Percentiles rank a stretch among this genome's conserved stretches.
These are phyloP conservation scores for Leucoraja ocellata DNA, from an alignment of 2,797 vertebrate species.

Conservation along the genomic window DNA sequence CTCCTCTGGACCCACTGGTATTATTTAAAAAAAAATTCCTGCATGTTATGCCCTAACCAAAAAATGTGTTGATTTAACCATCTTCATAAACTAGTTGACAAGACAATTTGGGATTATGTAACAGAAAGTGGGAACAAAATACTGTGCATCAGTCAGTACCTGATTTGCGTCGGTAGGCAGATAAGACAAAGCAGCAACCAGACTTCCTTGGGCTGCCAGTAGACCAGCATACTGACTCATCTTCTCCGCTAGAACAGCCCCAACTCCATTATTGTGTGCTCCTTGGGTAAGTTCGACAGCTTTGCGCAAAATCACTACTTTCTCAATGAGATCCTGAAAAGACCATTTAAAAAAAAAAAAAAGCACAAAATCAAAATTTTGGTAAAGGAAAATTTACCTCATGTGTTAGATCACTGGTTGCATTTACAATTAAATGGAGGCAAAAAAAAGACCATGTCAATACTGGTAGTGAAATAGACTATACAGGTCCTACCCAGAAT, in stretches of 20 bases:
- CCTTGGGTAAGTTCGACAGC: constrained; percentile 74
- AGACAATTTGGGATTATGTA: neutral
- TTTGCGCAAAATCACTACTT: constrained; percentile 79
- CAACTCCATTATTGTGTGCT: constrained; percentile 60
- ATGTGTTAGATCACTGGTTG: neutral
- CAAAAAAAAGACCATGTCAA: neutral
- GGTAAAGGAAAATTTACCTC: neutral
- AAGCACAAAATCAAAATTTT: neutral
- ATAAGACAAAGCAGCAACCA: constrained; percentile 81
- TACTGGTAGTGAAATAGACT: neutral
- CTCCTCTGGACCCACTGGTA: neutral
- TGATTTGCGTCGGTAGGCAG: constrained; percentile 75
- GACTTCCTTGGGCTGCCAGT: constrained; percentile 84
- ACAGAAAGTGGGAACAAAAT: neutral
- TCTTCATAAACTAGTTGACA: neutral
- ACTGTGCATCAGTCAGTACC: constrained; percentile 52
- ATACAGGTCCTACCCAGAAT: neutral
- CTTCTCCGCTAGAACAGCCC: constrained; percentile 75
- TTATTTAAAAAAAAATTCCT: neutral
- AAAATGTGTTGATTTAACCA: neutral
- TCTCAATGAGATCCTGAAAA: constrained; percentile 89
- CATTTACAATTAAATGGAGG: neutral
- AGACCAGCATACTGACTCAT: constrained; percentile 87
- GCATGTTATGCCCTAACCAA: neutral
- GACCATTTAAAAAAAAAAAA: neutral